Base-by-base conservation (phyloP, 2,888 invertebrate species). In the Philhelius pedissequus region DNA sequence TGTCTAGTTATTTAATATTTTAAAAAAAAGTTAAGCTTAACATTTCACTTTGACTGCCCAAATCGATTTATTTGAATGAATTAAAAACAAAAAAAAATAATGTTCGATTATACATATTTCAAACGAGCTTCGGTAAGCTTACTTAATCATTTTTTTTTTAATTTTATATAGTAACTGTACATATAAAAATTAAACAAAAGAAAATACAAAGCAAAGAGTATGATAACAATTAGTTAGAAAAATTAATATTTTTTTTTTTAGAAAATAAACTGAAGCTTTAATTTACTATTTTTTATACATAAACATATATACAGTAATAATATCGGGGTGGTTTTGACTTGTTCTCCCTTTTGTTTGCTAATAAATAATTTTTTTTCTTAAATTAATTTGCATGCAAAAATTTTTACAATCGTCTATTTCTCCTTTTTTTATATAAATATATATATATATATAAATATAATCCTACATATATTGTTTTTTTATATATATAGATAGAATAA, bases 341-440 rank as follows among this genome's bases (percentile, higher is more conserved):
- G 86, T 86, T 86, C 86, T 86, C 81, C 81, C 76, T 86, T 81
- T 81, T 77, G 86, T 86, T 86, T 77, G 81, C 86, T 86, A 81
- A 86, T 81, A 77, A 73, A 69, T 80, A 80, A 81, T 71, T 83
- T 73, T 69, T 38, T 69, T 62, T 78, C 58, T 66, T 20, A 54
- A 56, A 75, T 71, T 84, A 84, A 84, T 84, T 66, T 84, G 84
- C 84, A 84, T 84, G 84, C 80, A 78, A 77, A 77, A 81, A 27
- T 71, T 69, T 48, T 48, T 75, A 74, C 62, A 38, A 56, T 62
- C 45, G 58, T 79, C 40, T 52, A 66, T 78, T 75, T 70, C 69
- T 76, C 38, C 56, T 73, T 76, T 78, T 25, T 43, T 27, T 80
- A 40, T 48, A 86, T 40, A 75, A 56, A 70, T 50, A 79, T 7